Base-by-base conservation (phyloP, 2,888 invertebrate genomes). In the Alloscopus bannaensis region DNA sequence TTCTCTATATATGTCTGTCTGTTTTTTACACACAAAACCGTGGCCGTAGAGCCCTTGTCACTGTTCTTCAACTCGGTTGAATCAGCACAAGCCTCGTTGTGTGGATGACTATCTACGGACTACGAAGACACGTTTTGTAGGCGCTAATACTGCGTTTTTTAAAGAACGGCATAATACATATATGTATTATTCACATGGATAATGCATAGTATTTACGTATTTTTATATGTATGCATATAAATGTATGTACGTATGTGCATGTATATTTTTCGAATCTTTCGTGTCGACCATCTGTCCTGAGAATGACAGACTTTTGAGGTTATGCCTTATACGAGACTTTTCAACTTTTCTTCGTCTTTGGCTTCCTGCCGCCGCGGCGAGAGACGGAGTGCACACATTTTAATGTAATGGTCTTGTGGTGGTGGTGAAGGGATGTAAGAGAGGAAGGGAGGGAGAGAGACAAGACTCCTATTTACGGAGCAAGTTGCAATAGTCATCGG, bases 41-140 rank as follows among this genome's bases (percentile, higher is more conserved):
- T n/a, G n/a, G n/a, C n/a, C n/a, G n/a, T n/a, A n/a, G 24, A 16
- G 22, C 65, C 42, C 28, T 55, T 20, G 42, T 50, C 50, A 69
- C 59, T 70, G 47, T 28, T 20, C 47, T 60, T 8, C 18, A 36
- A 29, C 29, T 64, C 28, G 26, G 64, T 22, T 40, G 31, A 18
- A 50, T 45, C 45, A 45, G n/a, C 8, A 45, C 13, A n/a, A 16
- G n/a, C n/a, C n/a, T n/a, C n/a, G n/a, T n/a, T n/a, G n/a, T 3
- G 22, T 57, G 31, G 3, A 31, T 31, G n/a, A n/a, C 45, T 16
- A 13, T 55, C 26, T 16, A 16, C 29, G 31, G 11, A 29, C n/a
- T n/a, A n/a, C 31, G 13, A 55, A 55, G 55, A 55, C 24, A 18
- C 11, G 3, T 47, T 47, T 26, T 1, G 8, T 24, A 26, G 55